phyloP scores from a whole-genome alignment of 2,113 vertebrate species.

The Antidorcas marsupialis region DNA sequence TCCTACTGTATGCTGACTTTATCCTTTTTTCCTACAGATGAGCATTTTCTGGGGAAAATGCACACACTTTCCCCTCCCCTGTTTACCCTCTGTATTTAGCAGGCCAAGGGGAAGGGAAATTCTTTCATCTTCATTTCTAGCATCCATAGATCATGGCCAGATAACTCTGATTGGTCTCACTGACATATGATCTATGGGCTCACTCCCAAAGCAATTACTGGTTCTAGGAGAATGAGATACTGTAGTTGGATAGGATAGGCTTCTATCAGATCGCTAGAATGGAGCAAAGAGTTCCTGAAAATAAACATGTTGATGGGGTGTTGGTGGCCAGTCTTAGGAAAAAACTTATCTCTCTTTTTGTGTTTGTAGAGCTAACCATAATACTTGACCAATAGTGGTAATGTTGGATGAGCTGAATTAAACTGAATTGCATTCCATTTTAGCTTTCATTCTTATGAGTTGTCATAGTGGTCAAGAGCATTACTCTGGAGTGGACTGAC shows the following conservation, averaged over 20 bases:
- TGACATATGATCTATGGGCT: background rate
- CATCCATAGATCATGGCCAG: background rate
- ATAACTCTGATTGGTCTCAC: background rate
- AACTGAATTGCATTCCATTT: background rate
- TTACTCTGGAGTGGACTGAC: background rate
- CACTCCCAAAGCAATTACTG: background rate
- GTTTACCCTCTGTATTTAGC: background rate
- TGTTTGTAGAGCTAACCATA: background rate
- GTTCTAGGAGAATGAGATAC: background rate
- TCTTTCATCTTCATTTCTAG: background rate
- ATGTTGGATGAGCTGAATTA: background rate
- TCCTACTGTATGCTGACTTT: background rate
- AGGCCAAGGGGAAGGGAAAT: background rate
- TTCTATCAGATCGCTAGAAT: background rate
- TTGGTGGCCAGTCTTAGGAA: background rate
- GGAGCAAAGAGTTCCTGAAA: background rate
- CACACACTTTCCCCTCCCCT: background rate
- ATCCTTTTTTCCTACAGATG: background rate
- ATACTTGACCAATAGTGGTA: background rate
- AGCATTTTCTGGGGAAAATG: background rate
- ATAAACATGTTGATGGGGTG: background rate
- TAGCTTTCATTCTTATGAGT: background rate
- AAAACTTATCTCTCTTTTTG: background rate
- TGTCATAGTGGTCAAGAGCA: background rate
- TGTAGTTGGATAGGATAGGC: background rate